Percentiles rank a stretch among this genome's conserved stretches.
Conservation (phyloP, 2,113 vertebrate species). For the Gasterosteus nipponicus region DNA sequence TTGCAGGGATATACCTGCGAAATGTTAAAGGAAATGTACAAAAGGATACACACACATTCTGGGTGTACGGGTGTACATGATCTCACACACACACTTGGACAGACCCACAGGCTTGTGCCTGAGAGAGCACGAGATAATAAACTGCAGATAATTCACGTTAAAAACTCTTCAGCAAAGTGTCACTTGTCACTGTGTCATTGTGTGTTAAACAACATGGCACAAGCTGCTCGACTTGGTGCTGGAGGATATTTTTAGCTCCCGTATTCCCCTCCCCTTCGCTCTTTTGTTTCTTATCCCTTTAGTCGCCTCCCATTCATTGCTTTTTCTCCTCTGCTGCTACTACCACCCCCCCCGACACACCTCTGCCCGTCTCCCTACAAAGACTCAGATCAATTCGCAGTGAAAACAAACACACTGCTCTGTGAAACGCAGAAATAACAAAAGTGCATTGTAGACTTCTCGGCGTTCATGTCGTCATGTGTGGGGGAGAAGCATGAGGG, state of each 20-base stretch:
- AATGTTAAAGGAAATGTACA: not conserved
- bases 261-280: not conserved
- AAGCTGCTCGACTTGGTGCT: not conserved
- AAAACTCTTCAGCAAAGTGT: conserved; percentile 4
- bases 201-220: not conserved
- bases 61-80: not conserved
- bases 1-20: not conserved
- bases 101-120: not conserved
- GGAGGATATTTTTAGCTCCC: conserved; percentile 50
- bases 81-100: too few species aligned
- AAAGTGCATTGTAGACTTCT: not conserved
- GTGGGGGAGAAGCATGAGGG: not conserved
- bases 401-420: not conserved
- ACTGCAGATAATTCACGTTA: conserved; percentile 20
- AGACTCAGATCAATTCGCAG: not conserved
- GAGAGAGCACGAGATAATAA: conserved; percentile 12
- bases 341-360: too few species aligned
- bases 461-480: not conserved
- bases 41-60: not conserved
- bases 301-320: conserved; percentile 30
- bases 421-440: not conserved
- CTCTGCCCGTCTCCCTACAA: not conserved
- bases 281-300: conserved; percentile 9
- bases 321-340: conserved; percentile 16
- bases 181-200: not conserved